These are phyloP conservation scores for Onthophagus sagittarius DNA, from an alignment of 2,888 invertebrate genomes.

Conservation along the genomic window DNA sequence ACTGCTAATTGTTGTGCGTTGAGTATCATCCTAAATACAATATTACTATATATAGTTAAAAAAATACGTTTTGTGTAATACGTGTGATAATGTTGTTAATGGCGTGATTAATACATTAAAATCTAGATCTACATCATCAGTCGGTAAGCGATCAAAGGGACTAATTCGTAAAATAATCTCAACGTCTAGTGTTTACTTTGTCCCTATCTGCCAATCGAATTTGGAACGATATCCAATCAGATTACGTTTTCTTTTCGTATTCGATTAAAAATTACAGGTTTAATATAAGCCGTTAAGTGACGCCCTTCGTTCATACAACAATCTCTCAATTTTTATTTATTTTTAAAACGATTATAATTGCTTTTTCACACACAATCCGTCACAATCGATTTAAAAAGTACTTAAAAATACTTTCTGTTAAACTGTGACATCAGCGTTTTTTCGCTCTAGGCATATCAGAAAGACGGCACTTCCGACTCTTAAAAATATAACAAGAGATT, in stretches of 20 bases:
- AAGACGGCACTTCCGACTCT: too few species aligned
- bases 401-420: too few species aligned
- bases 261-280: background rate
- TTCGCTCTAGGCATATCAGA: too few species aligned
- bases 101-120: slow-evolving; percentile 8
- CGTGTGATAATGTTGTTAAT: slow-evolving; percentile 8
- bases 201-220: background rate
- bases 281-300: background rate
- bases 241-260: background rate
- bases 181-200: slow-evolving; percentile 2
- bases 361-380: too few species aligned
- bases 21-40: background rate
- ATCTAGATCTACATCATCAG: slow-evolving; percentile 1
- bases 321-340: background rate
- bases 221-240: background rate
- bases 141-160: slow-evolving; percentile 1
- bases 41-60: background rate
- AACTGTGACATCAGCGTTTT: too few species aligned
- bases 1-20: background rate
- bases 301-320: background rate
- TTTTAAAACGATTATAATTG: too few species aligned
- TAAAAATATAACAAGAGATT: too few species aligned
- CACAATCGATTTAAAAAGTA: too few species aligned
- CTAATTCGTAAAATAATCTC: slow-evolving; percentile 6
- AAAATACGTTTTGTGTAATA: background rate